Evolutionary conservation across 2,797 vertebrate species (phyloP).

Genomic region (Paratrypauchen microcephalus): DNA sequence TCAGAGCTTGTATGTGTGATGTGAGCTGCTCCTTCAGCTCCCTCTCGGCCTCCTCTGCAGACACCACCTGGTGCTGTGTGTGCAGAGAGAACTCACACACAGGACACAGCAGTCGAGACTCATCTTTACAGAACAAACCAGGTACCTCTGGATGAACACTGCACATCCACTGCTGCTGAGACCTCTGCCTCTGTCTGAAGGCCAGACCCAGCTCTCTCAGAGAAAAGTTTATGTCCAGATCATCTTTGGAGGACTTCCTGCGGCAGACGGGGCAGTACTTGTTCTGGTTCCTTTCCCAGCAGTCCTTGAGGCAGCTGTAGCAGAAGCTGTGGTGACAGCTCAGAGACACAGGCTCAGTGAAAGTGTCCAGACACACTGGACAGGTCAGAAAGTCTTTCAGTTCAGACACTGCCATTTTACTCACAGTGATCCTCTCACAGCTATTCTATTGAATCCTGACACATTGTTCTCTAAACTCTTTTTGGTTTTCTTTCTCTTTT

Average conservation of each 20-base stretch:
- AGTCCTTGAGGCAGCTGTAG: neutral
- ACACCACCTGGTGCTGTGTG: neutral
- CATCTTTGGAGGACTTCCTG: neutral
- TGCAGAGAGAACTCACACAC: slow-evolving; percentile 1
- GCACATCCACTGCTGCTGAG: neutral
- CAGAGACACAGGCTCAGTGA: neutral
- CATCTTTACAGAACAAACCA: slow-evolving; percentile 1
- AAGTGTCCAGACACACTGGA: slow-evolving; percentile 1
- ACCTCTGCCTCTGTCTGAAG: neutral
- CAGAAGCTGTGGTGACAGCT: slow-evolving; percentile 1
- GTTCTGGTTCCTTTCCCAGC: neutral
- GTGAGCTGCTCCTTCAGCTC: neutral
- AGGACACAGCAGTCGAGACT: neutral
- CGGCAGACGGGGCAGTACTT: neutral
- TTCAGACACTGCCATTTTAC: neutral
- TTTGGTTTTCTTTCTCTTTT: no score
- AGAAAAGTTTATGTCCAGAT: neutral
- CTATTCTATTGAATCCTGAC: neutral
- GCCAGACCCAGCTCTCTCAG: neutral
- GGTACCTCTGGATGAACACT: neutral
- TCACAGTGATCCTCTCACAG: neutral
- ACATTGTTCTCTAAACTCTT: neutral
- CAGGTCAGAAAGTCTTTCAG: neutral
- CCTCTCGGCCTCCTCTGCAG: neutral
- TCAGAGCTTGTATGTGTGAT: neutral